Conservation (phyloP, 2,888 invertebrate genomes). For the Gonocerus acuteangulatus region DNA sequence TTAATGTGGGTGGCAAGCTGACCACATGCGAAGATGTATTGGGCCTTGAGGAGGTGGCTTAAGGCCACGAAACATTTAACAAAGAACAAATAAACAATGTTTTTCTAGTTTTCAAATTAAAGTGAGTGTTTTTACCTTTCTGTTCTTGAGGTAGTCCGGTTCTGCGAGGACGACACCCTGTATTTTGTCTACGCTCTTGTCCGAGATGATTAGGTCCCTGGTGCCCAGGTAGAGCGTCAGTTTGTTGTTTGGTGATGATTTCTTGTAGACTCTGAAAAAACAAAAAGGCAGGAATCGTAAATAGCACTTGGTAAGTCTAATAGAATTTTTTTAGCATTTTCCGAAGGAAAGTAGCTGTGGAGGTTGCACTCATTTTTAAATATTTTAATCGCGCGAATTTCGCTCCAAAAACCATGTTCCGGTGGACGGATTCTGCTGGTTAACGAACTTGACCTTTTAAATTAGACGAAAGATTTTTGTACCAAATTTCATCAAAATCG, state of each 20-base stretch:
- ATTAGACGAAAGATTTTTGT: no score
- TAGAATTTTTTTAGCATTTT: neutral
- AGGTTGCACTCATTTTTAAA: neutral
- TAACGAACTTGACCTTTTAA: no score
- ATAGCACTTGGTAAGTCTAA: neutral
- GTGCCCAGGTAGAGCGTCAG: slow-evolving; percentile 74
- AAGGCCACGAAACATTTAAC: no score
- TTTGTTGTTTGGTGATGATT: slow-evolving; percentile 77
- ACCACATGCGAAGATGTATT: no score
- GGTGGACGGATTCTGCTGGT: no score
- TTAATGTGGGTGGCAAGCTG: no score
- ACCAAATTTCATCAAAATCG: no score
- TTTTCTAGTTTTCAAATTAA: no score
- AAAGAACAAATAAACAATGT: no score
- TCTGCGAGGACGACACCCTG: slow-evolving; percentile 90
- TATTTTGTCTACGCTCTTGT: slow-evolving; percentile 64
- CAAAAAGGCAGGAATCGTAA: neutral
- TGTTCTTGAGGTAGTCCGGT: slow-evolving; percentile 72
- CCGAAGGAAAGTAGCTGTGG: no score
- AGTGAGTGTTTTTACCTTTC: slow-evolving; percentile 51
- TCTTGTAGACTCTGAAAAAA: slow-evolving; percentile 69
- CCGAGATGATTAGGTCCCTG: slow-evolving; percentile 69
- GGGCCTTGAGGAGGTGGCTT: no score
- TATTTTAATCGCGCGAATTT: neutral
- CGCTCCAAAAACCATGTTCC: no score